Conservation (phyloP, 2,797 vertebrate species). For the Pelobates cultripes region DNA sequence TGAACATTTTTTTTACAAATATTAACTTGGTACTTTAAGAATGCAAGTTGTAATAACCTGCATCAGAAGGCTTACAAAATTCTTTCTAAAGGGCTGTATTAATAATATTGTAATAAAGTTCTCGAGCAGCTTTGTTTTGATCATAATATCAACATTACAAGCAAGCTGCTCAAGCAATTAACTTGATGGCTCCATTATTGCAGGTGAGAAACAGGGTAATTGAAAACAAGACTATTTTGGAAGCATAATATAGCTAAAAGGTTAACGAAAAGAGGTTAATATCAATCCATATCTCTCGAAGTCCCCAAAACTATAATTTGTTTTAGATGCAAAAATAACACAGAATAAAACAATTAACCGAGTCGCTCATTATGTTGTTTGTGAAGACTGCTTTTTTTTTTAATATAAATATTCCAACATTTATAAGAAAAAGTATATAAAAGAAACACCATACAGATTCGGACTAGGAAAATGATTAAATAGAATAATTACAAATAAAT, state of each 20-base stretch:
- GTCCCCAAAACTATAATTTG: background rate
- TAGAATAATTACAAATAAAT: conserved; percentile 38
- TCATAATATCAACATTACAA: conserved; percentile 18
- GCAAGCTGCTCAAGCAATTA: conserved; percentile 39
- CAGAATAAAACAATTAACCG: conserved; percentile 24
- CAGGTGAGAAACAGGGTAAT: background rate
- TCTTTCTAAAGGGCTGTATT: background rate
- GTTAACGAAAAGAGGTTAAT: background rate
- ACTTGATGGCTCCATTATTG: conserved; percentile 16
- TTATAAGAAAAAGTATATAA: background rate
- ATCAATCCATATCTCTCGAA: background rate
- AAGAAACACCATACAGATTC: background rate
- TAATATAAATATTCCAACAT: background rate
- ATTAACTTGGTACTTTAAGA: background rate
- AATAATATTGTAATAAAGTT: conserved; percentile 17
- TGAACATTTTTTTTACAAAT: background rate
- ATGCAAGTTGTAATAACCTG: background rate
- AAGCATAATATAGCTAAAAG: background rate
- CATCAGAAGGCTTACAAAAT: background rate
- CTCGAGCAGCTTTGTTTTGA: conserved; percentile 13
- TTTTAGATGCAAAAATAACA: conserved; percentile 20
- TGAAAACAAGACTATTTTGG: background rate
- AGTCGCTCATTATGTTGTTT: background rate
- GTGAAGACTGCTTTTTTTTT: background rate
- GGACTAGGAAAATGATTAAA: conserved; percentile 26